Conservation (phyloP, 2,888 invertebrate genomes). For the Mythimna albipuncta region DNA sequence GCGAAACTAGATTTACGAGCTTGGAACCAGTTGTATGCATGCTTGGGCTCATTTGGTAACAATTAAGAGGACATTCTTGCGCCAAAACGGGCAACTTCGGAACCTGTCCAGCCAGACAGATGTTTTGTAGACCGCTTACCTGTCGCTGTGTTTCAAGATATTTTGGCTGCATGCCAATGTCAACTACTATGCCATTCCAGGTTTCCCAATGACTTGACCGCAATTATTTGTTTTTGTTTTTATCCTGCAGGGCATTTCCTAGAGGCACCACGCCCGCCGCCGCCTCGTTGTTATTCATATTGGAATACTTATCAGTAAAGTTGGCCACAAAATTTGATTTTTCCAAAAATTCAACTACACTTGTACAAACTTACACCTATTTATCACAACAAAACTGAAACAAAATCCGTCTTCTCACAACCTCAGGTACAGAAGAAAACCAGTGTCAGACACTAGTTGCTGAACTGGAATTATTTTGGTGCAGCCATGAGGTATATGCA, state of each 20-base stretch:
- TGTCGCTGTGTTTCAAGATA: constrained; percentile 21
- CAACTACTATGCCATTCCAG: constrained; percentile 12
- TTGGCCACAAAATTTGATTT: neutral
- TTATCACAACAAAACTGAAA: too few relatives aligned
- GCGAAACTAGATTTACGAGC: constrained; percentile 78
- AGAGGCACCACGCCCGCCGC: neutral
- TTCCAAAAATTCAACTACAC: neutral
- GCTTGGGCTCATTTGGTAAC: constrained; percentile 68
- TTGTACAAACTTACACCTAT: too few relatives aligned
- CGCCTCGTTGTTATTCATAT: neutral
- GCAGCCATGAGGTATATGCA: too few relatives aligned
- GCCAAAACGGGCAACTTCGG: constrained; percentile 41
- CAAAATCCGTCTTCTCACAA: too few relatives aligned
- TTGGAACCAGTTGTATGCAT: constrained; percentile 71
- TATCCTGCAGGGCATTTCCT: neutral
- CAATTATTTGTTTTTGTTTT: constrained; percentile 1
- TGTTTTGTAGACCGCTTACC: constrained; percentile 55
- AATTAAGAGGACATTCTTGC: constrained; percentile 63
- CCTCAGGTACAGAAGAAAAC: too few relatives aligned
- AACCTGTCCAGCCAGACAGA: constrained; percentile 54
- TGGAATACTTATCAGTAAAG: neutral
- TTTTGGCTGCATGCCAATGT: constrained; percentile 44
- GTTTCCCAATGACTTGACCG: constrained; percentile 6
- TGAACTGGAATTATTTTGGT: too few relatives aligned
- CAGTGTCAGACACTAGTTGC: too few relatives aligned